A percentile compares a stretch with the other conserved stretches of the same genome.
phyloP scores from a whole-genome alignment of 2,888 invertebrate genomes.

The Drosophila borealis region DNA sequence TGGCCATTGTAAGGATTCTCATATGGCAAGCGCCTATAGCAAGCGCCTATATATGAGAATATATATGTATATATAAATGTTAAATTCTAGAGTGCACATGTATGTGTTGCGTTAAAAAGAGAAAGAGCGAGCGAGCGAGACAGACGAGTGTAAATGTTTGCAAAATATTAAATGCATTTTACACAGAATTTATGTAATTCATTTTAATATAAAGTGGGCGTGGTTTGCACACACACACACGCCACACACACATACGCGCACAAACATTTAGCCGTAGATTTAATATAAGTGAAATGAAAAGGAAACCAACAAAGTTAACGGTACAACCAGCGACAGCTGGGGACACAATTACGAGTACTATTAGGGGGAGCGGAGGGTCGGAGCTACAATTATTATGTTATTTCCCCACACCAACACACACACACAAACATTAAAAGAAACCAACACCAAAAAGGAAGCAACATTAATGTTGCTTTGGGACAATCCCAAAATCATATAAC shows the following conservation, averaged over 20 bases:
- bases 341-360: conserved; percentile 41
- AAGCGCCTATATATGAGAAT: neutral
- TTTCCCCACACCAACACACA: conserved; percentile 18
- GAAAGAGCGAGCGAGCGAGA: neutral
- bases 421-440: neutral
- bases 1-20: conserved; percentile 25
- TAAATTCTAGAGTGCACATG: conserved; percentile 1
- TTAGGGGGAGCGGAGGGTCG: conserved; percentile 1
- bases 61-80: neutral
- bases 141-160: neutral
- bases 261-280: conserved; percentile 6
- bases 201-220: conserved; percentile 20
- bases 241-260: neutral
- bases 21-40: neutral
- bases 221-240: conserved; percentile 3
- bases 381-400: conserved; percentile 44
- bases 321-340: conserved; percentile 37
- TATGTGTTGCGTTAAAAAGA: neutral
- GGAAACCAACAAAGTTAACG: conserved; percentile 51
- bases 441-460: conserved; percentile 7
- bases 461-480: conserved; percentile 21
- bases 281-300: conserved; percentile 47
- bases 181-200: conserved; percentile 32
- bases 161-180: conserved; percentile 31
- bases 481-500: conserved; percentile 18